Conservation (phyloP, 1,140 invertebrate genomes). For the Drosophila tsacasi region DNA sequence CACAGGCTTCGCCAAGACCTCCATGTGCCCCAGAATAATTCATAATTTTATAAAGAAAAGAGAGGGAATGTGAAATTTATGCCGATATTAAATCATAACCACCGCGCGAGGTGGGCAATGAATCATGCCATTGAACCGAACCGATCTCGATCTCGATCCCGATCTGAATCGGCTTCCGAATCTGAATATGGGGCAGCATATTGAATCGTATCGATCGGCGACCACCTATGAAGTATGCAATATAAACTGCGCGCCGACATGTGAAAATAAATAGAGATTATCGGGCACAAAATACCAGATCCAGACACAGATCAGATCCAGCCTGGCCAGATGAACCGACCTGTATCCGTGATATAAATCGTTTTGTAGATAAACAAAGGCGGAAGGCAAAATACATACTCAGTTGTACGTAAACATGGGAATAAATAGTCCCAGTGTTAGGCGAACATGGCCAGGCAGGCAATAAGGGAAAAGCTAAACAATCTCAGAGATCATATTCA, state of each 20-base stretch:
- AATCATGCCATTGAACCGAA: conserved; percentile 36
- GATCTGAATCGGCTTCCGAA: not conserved
- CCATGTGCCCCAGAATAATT: conserved; percentile 19
- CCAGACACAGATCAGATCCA: not conserved
- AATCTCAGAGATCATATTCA: conserved; percentile 39
- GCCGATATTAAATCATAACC: conserved; percentile 55
- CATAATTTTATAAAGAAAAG: conserved; percentile 19
- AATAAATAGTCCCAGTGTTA: conserved; percentile 35
- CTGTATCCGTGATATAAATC: conserved; percentile 67
- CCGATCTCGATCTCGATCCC: not conserved
- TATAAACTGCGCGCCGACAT: conserved; percentile 72
- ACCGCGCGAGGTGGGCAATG: conserved; percentile 43
- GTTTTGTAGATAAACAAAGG: conserved; percentile 69
- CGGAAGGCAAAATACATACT: conserved; percentile 38
- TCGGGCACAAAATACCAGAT: not conserved
- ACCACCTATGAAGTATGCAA: conserved; percentile 81
- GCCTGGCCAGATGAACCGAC: conserved; percentile 10
- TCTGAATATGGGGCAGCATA: conserved; percentile 19
- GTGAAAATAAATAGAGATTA: conserved; percentile 69
- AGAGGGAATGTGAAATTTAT: conserved; percentile 37
- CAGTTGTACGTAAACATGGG: conserved; percentile 31
- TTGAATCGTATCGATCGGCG: conserved; percentile 52
- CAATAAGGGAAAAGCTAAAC: conserved; percentile 4
- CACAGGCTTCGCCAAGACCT: conserved; percentile 1
- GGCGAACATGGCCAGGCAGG: conserved; percentile 6